A percentile compares a stretch with the other conserved stretches of the same genome.
Conservation (phyloP, 2,113 vertebrate species). For the Anolis sagrei region DNA sequence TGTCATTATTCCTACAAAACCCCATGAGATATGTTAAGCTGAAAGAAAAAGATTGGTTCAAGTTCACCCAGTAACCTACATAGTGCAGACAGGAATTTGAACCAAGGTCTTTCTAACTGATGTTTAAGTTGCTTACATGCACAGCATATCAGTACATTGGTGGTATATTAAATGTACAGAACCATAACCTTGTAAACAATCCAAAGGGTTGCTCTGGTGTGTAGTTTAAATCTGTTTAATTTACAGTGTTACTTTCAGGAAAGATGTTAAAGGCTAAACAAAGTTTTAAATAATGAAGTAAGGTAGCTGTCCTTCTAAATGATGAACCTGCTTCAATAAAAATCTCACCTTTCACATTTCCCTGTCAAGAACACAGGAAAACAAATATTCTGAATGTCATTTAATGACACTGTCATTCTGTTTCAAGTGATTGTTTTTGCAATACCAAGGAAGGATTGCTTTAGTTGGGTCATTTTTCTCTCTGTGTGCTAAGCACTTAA, state of each 20-base stretch:
- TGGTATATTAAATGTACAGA: background rate
- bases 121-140: background rate
- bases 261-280: background rate
- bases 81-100: background rate
- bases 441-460: conserved; percentile 53
- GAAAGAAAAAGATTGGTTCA: background rate
- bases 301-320: background rate
- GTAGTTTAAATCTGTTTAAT: background rate
- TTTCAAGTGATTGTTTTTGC: conserved; percentile 65
- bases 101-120: background rate
- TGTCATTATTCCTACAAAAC: background rate
- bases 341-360: conserved; percentile 49
- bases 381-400: conserved; percentile 50
- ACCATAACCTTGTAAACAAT: background rate
- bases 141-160: background rate
- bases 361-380: conserved; percentile 58
- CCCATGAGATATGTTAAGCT: background rate
- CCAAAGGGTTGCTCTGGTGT: background rate
- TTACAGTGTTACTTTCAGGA: background rate
- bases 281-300: background rate
- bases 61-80: background rate
- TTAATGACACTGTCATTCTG: conserved; percentile 53
- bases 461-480: background rate
- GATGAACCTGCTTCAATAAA: conserved; percentile 27
- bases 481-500: background rate